Base-by-base conservation (phyloP, 2,888 invertebrate species). In the Acanthococcus lagerstroemiae region DNA sequence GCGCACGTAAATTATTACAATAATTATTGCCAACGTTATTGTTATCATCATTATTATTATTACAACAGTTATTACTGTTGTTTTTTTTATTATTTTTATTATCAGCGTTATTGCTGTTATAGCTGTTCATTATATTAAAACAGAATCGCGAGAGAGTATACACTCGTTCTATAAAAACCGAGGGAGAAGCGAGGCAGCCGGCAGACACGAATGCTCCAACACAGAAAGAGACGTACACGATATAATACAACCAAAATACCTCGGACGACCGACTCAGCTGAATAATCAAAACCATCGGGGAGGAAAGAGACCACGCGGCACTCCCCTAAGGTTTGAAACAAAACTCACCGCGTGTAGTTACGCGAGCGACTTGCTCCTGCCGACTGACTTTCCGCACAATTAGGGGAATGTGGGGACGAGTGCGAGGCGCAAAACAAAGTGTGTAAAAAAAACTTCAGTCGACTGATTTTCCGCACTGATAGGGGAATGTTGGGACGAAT, bases 11-110 rank as follows among this genome's bases (percentile, higher is more conserved):
- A 45, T 45, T 45, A 45, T 45, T 45, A 19, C 46, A 45, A 45
- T 45, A 45, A 45, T 45, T 45, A 45, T 45, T 45, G 46, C 46
- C 46, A n/a, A n/a, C n/a, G 46, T 45, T 45, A 45, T 45, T 45
- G 19, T 45, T 45, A 19, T 45, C 19, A 45, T 45, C 46, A 45
- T 45, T 45, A 45, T 45, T 45, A 45, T 19, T 45, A 4, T 45
- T 45, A 45, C 46, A 17, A 45, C 19, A 45, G 46, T 45, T 45
- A 45, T 45, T 45, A 45, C 46, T 45, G 46, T 15, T 45, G 5
- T 45, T 45, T 45, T 37, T 37, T 37, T 37, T 37, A 9, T 37
- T 45, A 19, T 45, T 45, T 45, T 45, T 45, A 45, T 45, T 45
- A 45, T 45, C 46, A 45, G 19, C 46, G 46, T 45, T 45, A 45